Evolutionary conservation across 2,113 vertebrate genomes (phyloP).

Genomic region (Saguinus imperator): DNA sequence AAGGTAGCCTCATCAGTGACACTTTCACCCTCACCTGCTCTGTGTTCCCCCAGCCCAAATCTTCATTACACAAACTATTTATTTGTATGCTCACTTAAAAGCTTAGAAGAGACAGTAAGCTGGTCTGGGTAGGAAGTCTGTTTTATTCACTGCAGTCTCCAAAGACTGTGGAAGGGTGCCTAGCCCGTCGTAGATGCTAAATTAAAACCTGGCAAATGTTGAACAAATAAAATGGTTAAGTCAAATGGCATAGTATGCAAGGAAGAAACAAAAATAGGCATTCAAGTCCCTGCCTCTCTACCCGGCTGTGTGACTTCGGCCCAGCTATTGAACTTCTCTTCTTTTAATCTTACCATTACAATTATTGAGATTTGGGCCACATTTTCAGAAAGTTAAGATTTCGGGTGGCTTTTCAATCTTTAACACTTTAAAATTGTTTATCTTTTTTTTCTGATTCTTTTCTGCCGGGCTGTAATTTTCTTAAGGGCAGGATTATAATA

Average conservation of each 20-base stretch:
- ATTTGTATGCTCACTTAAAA: neutral
- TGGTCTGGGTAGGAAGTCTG: accelerated
- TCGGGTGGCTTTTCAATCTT: neutral
- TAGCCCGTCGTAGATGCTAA: neutral
- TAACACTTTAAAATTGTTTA: neutral
- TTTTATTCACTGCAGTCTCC: neutral
- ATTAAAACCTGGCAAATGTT: neutral
- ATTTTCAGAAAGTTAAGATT: neutral
- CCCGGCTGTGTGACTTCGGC: neutral
- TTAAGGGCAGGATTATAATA: neutral
- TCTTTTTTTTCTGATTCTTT: neutral
- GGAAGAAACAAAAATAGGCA: neutral
- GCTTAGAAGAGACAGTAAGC: neutral
- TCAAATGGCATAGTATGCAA: accelerated
- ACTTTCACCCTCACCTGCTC: neutral
- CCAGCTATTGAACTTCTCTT: neutral
- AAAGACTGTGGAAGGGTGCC: accelerated
- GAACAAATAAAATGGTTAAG: neutral
- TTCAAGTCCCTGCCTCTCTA: no score
- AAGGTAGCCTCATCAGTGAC: accelerated
- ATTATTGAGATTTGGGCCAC: neutral
- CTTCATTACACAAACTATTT: accelerated
- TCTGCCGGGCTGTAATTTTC: neutral
- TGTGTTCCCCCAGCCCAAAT: neutral
- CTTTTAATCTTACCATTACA: neutral